Evolutionary conservation across 1,140 invertebrate species (phyloP).

Genomic region (Manduca sexta): DNA sequence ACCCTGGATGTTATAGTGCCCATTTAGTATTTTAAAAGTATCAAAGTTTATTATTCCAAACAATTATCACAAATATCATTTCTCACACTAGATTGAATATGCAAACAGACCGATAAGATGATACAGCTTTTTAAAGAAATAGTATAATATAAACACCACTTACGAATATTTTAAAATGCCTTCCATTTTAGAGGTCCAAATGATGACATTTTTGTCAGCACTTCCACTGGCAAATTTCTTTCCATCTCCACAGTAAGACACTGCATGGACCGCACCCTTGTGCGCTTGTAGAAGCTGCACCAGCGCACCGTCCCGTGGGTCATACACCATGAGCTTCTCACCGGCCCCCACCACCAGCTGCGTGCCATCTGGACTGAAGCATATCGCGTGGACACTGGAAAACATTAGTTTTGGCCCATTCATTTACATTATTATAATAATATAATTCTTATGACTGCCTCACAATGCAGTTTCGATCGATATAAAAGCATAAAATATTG

Average conservation of each 20-base stretch:
- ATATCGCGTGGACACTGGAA: slow-evolving; percentile 92
- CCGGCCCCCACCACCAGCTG: slow-evolving; percentile 96
- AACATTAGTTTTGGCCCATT: neutral
- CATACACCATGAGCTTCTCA: slow-evolving; percentile 94
- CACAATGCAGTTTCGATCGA: neutral
- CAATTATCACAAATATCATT: too few relatives aligned
- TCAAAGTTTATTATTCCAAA: too few relatives aligned
- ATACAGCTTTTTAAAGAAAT: neutral
- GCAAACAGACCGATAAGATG: neutral
- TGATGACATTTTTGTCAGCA: slow-evolving; percentile 97
- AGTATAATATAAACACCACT: slow-evolving; percentile 50
- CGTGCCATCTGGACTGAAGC: slow-evolving; percentile 95
- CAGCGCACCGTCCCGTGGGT: slow-evolving; percentile 91
- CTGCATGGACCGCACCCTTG: slow-evolving; percentile 95
- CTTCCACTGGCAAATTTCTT: slow-evolving; percentile 98
- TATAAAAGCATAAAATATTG: too few relatives aligned
- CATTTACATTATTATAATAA: neutral
- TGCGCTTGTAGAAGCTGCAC: slow-evolving; percentile 96
- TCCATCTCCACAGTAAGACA: slow-evolving; percentile 95
- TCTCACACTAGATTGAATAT: too few relatives aligned
- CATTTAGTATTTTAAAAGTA: too few relatives aligned
- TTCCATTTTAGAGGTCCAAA: slow-evolving; percentile 98
- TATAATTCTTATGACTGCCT: neutral
- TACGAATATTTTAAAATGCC: slow-evolving; percentile 98
- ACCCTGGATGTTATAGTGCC: too few relatives aligned